Evolutionary conservation across 2,113 vertebrate species (phyloP).

Genomic region (Dasyurus viverrinus): DNA sequence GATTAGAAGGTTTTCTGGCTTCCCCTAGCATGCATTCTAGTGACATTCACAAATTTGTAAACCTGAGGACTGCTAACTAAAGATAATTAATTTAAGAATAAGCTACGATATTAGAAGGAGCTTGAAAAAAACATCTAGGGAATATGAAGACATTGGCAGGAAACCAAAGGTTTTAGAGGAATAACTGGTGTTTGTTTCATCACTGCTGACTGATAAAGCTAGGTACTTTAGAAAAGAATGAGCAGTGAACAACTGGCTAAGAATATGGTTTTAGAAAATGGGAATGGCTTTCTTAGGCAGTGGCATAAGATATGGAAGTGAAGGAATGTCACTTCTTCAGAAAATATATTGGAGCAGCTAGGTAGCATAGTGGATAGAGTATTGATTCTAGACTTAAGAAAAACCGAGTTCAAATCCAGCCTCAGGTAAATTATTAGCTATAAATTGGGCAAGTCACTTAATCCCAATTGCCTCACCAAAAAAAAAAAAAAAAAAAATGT

Average conservation of each 20-base stretch:
- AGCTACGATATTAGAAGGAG: neutral
- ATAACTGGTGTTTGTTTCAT: neutral
- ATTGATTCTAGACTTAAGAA: no score
- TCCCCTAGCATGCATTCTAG: neutral
- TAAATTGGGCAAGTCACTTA: no score
- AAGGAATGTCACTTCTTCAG: neutral
- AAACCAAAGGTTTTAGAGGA: no score
- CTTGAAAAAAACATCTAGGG: neutral
- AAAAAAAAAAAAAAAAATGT: no score
- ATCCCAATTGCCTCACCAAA: no score
- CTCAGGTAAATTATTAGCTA: no score
- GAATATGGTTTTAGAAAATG: neutral
- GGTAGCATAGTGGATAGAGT: no score
- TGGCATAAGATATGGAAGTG: neutral
- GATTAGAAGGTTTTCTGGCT: neutral
- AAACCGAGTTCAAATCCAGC: no score
- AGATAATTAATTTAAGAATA: neutral
- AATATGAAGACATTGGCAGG: neutral
- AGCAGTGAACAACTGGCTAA: neutral
- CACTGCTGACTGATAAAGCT: neutral
- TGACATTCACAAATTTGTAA: neutral
- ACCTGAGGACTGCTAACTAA: neutral
- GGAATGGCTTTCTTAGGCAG: neutral
- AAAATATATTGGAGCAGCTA: neutral
- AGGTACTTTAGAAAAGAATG: neutral